phyloP scores from a whole-genome alignment of 2,888 invertebrate species.

The Phaedon cochleariae region DNA sequence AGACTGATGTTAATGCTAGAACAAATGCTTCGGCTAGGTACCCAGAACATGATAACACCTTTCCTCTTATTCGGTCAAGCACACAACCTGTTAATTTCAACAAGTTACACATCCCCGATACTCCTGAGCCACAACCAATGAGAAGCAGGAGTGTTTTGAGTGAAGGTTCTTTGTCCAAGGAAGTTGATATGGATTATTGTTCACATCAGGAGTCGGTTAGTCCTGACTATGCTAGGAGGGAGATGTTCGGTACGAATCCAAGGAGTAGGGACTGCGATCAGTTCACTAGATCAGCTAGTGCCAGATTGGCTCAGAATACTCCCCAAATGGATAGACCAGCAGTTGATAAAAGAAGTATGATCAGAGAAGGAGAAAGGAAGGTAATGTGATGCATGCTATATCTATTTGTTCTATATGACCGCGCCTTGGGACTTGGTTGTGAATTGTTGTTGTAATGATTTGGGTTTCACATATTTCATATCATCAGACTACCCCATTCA shows the following conservation, averaged over 20 bases:
- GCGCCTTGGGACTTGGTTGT: too few species aligned
- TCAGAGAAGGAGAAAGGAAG: slow-evolving; percentile 78
- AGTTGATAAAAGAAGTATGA: slow-evolving; percentile 55
- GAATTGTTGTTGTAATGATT: too few species aligned
- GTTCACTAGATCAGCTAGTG: slow-evolving; percentile 85
- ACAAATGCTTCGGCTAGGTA: slow-evolving; percentile 33
- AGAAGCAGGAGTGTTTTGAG: slow-evolving; percentile 59
- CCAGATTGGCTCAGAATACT: slow-evolving; percentile 73
- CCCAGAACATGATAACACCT: slow-evolving; percentile 48
- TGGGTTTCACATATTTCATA: too few species aligned
- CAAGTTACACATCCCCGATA: slow-evolving; percentile 43
- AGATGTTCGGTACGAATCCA: slow-evolving; percentile 44
- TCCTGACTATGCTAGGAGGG: slow-evolving; percentile 44
- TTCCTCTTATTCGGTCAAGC: slow-evolving; percentile 50
- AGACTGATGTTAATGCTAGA: slow-evolving; percentile 18
- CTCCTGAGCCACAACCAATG: slow-evolving; percentile 51
- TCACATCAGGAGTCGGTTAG: slow-evolving; percentile 47
- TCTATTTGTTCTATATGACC: neutral
- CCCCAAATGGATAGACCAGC: slow-evolving; percentile 42
- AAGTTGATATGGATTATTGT: slow-evolving; percentile 53
- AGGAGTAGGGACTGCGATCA: slow-evolving; percentile 63
- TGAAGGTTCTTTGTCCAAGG: slow-evolving; percentile 58
- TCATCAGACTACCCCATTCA: too few species aligned
- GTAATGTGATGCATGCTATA: slow-evolving; percentile 57
- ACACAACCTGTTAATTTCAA: slow-evolving; percentile 51